Base-by-base conservation (phyloP, 2,113 vertebrate genomes). In the Salvelinus fontinalis region DNA sequence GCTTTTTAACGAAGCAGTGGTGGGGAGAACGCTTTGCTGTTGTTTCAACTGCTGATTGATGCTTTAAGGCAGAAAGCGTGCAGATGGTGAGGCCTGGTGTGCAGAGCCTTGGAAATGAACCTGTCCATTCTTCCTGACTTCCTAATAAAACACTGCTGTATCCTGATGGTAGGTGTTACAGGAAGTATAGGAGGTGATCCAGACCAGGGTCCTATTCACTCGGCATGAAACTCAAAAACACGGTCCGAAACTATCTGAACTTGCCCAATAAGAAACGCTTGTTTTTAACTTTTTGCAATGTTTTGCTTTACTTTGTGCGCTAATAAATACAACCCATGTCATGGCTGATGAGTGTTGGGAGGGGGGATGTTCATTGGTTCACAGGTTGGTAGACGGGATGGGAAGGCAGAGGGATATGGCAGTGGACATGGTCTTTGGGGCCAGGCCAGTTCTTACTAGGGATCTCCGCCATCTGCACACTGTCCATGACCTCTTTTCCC, bases 401-500 rank as follows among this genome's bases (percentile, higher is more conserved):
- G 62, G 66, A 64, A 20, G 54, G 71, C 3, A 73, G 51, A 26
- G 20, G 14, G 14, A 27, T 39, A 73, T 44, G 75, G 70, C 78
- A 84, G 85, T 74, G 84, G 76, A 85, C 81, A 76, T 82, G 75
- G 76, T 75, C 49, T 75, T 67, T 8, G 11, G 27, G 64, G 79
- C 80, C 39, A 44, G 39, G 39, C 39, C 39, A 44, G 39, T 11
- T 44, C 39, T 44, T 44, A 44, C 39, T 44, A 1, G 39, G 39
- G 39, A 44, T 44, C 39, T 3, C 9, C 20, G 81, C 87, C 88
- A 88, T 89, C 79, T 91, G 87, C 87, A 71, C 22, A 67, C 49
- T 67, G 65, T 81, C 82, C 85, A 88, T 91, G 89, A 89, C 91
- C 89, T 90, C 88, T 74, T 90, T 90, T 87, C 66, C 77, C 77